Conservation (phyloP, 2,113 vertebrate species). For the Chaenocephalus aceratus region DNA sequence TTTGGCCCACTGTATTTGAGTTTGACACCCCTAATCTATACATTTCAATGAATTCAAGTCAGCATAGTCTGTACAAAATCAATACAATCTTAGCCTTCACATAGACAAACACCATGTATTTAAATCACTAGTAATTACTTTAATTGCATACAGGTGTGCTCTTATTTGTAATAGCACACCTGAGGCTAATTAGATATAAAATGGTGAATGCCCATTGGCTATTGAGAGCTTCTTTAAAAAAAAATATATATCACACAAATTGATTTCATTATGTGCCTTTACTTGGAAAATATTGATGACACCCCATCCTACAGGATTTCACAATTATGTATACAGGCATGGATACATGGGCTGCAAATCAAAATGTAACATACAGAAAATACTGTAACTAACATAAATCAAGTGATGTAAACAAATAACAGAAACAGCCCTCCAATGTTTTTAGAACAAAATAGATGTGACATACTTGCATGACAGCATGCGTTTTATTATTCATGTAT, state of each 20-base stretch:
- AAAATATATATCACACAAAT: background rate
- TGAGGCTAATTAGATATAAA: constrained; percentile 19
- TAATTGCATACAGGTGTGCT: constrained; percentile 12
- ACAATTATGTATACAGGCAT: constrained; percentile 7
- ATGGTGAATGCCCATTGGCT: constrained; percentile 39
- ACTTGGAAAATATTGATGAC: constrained; percentile 26
- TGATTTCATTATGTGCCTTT: constrained; percentile 45
- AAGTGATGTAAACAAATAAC: constrained; percentile 23
- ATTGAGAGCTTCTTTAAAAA: background rate
- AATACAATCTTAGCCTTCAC: background rate
- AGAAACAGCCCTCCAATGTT: constrained; percentile 24
- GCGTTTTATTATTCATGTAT: background rate
- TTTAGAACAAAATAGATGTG: background rate
- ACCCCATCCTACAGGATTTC: background rate
- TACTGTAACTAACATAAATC: background rate
- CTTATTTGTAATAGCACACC: constrained; percentile 29
- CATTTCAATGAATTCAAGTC: background rate
- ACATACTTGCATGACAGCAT: background rate
- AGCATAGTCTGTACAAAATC: no score
- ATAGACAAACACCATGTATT: background rate
- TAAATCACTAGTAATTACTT: background rate
- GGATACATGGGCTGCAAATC: constrained; percentile 14
- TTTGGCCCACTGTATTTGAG: no score
- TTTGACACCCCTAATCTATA: background rate
- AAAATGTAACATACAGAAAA: constrained; percentile 19